Base-by-base conservation (phyloP, 2,113 vertebrate species). In the Cryptotis parvus region DNA sequence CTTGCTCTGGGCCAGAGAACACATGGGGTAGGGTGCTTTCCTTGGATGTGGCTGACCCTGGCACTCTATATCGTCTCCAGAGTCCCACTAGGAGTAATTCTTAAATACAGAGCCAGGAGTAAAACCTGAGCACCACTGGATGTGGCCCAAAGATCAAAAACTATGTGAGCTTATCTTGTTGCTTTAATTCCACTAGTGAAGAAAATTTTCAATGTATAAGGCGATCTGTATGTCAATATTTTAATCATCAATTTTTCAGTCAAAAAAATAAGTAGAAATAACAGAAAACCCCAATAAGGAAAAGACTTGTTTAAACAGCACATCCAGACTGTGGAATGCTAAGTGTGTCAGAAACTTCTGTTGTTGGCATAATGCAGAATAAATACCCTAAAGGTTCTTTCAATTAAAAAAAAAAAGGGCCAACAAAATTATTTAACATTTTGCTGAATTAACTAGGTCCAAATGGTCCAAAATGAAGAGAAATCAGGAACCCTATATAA, bases 401-500 rank as follows among this genome's bases (percentile, higher is more conserved):
- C n/a, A 49, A 75, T 35, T 39, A 75, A 80, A 81, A 70, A 55
- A 41, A 86, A 82, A 81, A 58, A 6, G 15, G 16, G 18, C 52
- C 52, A 55, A 55, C 52, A 55, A 39, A 66, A 1, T 18, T 9
- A 12, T 87, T 31, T 14, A 69, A 93, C 45, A 79, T 70, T 84
- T 45, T 89, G 31, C 58, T 91, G 41, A 91, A 37, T 31, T 76
- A 89, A 63, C 49, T 82, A 58, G 63, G 79, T 68, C 81, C 18
- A 58, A 78, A 11, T 86, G 18, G 14, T 24, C 24, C 52, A 85
- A 84, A 74, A 90, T 33, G 3, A 89, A 78, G 12, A 91, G 22
- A 86, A 91, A 89, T 63, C 52, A 41, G 31, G n/a, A 79, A 88
- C 27, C 49, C 29, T 87, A 35, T 87, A 35, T 33, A 82, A 89